Evolutionary conservation across 2,113 vertebrate genomes (phyloP), one percentile per base, ranked within the genome.

Genomic region (Macroglossus sobrinus): DNA sequence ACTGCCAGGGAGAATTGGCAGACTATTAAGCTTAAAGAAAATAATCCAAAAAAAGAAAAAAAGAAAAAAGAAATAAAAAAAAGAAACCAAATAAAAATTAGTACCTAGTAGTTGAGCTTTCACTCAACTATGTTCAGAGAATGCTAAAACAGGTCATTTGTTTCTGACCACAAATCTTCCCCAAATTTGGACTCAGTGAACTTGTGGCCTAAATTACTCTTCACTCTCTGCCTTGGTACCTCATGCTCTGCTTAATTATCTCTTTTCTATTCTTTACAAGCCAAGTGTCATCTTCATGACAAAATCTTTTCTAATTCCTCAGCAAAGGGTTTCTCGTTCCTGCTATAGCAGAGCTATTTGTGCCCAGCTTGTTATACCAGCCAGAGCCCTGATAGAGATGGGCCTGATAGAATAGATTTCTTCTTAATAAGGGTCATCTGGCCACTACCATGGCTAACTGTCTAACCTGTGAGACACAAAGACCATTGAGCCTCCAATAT

Each of bases 1-100:
- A 76, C 28, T 94, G n/a, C 91, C 97, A 91, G 94, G 40, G 87
- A 92, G 88, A 96, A 92, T 85, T 97, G 94, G 75, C 84, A 96
- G 66, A 40, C 64, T 96, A 92, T 79, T 88, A 75, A 72, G 45
- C 50, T 80, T 79, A 81, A 96, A 88, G 87, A 90, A 90, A 94
- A 95, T 80, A 89, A 85, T 94, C 38, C 21, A 75, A 80, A 71
- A 66, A 40, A 47, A 81, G 68, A 78, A 38, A 3, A 50, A 50
- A 50, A 14, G 43, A 50, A 15, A 3, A 50, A 50, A 50, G 13
- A 57, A 22, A 72, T 12, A 80, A 55, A 57, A 38, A 89, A 92
- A 85, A 88, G 40, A 50, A 71, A 59, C 5, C 9, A 94, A 95
- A 95, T 85, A 72, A 94, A 87, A 96, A 93, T 91, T 87, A 84